Evolutionary conservation across 2,113 vertebrate species (phyloP).

Genomic region (Odocoileus virginianus): DNA sequence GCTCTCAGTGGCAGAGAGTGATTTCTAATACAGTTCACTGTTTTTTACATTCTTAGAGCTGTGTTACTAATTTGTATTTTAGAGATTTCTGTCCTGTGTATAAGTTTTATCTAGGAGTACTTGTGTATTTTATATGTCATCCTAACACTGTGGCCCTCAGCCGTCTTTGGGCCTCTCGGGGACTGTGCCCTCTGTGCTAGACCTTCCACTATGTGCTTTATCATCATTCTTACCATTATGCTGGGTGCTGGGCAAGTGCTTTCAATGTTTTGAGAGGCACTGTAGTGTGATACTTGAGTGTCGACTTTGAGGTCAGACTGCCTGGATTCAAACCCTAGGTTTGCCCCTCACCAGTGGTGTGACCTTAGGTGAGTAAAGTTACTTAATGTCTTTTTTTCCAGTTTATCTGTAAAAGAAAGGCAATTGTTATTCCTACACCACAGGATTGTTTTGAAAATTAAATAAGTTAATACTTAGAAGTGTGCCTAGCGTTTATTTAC

Average conservation of each 20-base stretch:
- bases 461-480: background rate
- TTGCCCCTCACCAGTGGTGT: background rate
- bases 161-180: background rate
- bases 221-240: background rate
- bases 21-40: background rate
- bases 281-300: background rate
- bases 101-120: background rate
- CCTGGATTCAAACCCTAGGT: background rate
- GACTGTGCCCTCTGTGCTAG: background rate
- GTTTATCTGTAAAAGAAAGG: background rate
- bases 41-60: background rate
- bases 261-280: background rate
- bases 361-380: background rate
- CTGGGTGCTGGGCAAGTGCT: background rate
- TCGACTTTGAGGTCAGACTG: background rate
- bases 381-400: background rate
- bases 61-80: background rate
- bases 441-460: background rate
- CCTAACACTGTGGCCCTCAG: background rate
- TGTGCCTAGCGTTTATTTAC: background rate
- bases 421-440: background rate
- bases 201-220: background rate
- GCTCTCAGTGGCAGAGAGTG: background rate
- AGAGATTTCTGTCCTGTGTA: background rate
- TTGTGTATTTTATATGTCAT: background rate